These are phyloP conservation scores for Hyles lineata DNA, from an alignment of 2,888 invertebrate species.

Conservation along the genomic window DNA sequence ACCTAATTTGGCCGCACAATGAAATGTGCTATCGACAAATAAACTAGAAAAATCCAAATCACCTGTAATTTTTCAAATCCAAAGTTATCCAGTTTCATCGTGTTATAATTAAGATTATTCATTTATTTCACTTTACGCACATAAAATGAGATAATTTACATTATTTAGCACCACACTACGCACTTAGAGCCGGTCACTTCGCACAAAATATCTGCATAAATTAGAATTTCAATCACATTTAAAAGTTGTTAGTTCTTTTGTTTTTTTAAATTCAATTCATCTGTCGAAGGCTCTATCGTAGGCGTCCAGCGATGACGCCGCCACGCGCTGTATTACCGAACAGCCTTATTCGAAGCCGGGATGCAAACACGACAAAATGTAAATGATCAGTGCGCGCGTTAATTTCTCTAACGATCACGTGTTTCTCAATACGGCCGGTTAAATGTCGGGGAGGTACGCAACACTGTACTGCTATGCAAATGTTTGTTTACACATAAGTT, in stretches of 20 bases:
- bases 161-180: slow-evolving; percentile 7
- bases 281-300: slow-evolving; percentile 60
- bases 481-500: slow-evolving; percentile 70
- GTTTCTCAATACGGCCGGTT: slow-evolving; percentile 59
- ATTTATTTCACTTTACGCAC: slow-evolving; percentile 37
- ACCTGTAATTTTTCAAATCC: slow-evolving; percentile 81
- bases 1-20: not conserved
- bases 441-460: slow-evolving; percentile 52
- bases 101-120: slow-evolving; percentile 50
- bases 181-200: not conserved
- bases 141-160: slow-evolving; percentile 26
- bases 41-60: not conserved
- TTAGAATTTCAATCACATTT: slow-evolving; percentile 19
- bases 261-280: slow-evolving; percentile 45
- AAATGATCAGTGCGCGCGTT: slow-evolving; percentile 54
- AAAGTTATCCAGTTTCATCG: slow-evolving; percentile 81
- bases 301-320: slow-evolving; percentile 73
- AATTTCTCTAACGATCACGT: slow-evolving; percentile 53
- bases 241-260: not conserved
- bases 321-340: slow-evolving; percentile 65
- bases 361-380: slow-evolving; percentile 63
- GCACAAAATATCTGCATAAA: not conserved
- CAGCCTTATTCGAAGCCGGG: slow-evolving; percentile 53
- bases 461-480: slow-evolving; percentile 61
- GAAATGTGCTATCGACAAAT: not conserved